Evolutionary conservation across 2,888 invertebrate species (phyloP), one percentile per base, ranked within the genome.

Genomic region (Rambutsinella grinnellia): DNA sequence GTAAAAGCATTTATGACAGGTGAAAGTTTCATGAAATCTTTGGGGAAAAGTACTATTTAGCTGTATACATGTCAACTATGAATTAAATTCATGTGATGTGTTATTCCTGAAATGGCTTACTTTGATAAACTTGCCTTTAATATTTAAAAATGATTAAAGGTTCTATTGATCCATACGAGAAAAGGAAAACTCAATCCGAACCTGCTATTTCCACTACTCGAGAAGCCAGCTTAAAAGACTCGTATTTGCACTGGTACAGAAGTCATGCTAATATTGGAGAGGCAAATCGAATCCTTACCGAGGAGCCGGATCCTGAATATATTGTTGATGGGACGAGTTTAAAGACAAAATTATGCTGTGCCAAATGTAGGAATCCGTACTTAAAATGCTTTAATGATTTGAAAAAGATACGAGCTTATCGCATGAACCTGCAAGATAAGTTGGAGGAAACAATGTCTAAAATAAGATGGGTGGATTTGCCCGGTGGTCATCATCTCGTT

Each of bases 401-500:
- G n/a, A 75, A 56, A 10, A 54, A 24, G 15, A 62, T 75, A 3
- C 46, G 67, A 13, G 44, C 13, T 17, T 75, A 53, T 27, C 67
- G 75, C 15, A 61, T 67, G 44, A 61, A 56, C 23, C 5, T 75
- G 15, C 67, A 75, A 46, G 17, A 23, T 2, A 49, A 23, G 0
- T 46, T 56, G 8, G 75, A 75, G 23, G 51, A 67, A 13, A 21
- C 28, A 15, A 67, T 62, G 27, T 28, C 24, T 36, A 21, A 53
- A 5, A 15, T 75, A 19, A 19, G 75, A 13, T 75, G 75, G 75
- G 44, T 75, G 21, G 67, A 68, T 17, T 23, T 75, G 15, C 75
- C 75, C n/a, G 75, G 75, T 8, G 62, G 67, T 10, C 75, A 75
- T n/a, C 28, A 67, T 67, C 54, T 61, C 10, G 28, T 68, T 0